These are phyloP conservation scores for Clarias gariepinus DNA, from an alignment of 2,113 vertebrate species.

Conservation along the genomic window DNA sequence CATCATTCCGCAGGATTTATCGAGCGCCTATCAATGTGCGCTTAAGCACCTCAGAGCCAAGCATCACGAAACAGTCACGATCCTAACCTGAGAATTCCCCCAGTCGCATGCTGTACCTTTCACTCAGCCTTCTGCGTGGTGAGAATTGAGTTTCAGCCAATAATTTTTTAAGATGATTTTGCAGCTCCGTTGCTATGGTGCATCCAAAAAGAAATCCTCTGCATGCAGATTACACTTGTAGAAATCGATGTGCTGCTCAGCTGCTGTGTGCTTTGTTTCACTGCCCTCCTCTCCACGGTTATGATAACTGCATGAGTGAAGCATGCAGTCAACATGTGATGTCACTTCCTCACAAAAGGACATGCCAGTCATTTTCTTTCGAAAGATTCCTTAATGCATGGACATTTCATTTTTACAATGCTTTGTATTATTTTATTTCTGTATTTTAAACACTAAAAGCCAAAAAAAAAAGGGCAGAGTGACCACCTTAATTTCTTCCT, in stretches of 20 bases:
- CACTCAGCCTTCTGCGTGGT: neutral
- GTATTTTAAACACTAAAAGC: neutral
- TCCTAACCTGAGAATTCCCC: constrained; percentile 62
- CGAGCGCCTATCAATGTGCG: constrained; percentile 29
- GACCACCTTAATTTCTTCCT: neutral
- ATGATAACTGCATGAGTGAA: constrained; percentile 64
- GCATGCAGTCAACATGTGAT: constrained; percentile 71
- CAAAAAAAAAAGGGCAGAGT: neutral
- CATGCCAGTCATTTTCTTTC: neutral
- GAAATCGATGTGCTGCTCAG: constrained; percentile 31
- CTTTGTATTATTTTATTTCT: neutral
- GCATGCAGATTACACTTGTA: constrained; percentile 54
- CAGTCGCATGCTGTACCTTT: constrained; percentile 60
- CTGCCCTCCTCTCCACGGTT: constrained; percentile 51
- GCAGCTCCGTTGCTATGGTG: constrained; percentile 62
- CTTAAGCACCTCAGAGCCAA: constrained; percentile 9
- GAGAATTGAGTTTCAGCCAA: constrained; percentile 53
- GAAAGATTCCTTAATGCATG: neutral
- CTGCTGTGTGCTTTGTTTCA: constrained; percentile 19
- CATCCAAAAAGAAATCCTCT: constrained; percentile 61
- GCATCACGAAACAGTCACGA: constrained; percentile 37
- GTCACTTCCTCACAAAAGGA: constrained; percentile 69
- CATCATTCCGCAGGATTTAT: constrained; percentile 47
- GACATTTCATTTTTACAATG: neutral
- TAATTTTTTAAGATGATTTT: constrained; percentile 56